These are phyloP conservation scores for Drosophila kambysellisi DNA, from an alignment of 2,888 invertebrate genomes.

Conservation along the genomic window DNA sequence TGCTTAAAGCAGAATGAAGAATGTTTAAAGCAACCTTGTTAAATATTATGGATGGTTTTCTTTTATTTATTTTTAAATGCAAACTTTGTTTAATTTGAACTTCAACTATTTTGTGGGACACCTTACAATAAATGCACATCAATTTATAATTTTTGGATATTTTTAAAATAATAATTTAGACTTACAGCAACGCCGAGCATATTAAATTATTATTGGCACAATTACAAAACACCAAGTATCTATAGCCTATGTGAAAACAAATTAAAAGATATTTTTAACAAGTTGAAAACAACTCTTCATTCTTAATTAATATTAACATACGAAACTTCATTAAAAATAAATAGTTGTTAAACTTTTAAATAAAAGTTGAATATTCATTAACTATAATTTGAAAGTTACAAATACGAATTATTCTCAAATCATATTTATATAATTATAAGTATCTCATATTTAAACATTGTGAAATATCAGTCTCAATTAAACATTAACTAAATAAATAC, in stretches of 20 bases:
- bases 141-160: slow-evolving; percentile 1
- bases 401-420: not conserved
- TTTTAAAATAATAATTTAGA: not conserved
- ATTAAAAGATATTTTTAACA: not conserved
- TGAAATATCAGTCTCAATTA: not conserved
- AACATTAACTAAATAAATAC: not conserved
- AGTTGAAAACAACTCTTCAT: not conserved
- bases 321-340: not conserved
- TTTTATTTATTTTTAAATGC: not conserved
- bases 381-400: not conserved
- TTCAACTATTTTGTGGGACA: not conserved
- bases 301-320: not conserved
- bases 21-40: slow-evolving; percentile 9
- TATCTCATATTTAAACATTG: not conserved
- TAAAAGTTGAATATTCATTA: not conserved
- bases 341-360: not conserved
- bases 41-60: not conserved
- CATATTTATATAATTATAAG: not conserved
- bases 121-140: slow-evolving; percentile 1
- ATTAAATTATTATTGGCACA: not conserved
- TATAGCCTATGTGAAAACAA: not conserved
- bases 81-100: not conserved
- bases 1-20: not conserved
- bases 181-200: not conserved
- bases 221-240: not conserved